phyloP scores from a whole-genome alignment of 30 jellyfish, hydroid and myxozoan genomes.

The Thelohanellus kitauei region DNA sequence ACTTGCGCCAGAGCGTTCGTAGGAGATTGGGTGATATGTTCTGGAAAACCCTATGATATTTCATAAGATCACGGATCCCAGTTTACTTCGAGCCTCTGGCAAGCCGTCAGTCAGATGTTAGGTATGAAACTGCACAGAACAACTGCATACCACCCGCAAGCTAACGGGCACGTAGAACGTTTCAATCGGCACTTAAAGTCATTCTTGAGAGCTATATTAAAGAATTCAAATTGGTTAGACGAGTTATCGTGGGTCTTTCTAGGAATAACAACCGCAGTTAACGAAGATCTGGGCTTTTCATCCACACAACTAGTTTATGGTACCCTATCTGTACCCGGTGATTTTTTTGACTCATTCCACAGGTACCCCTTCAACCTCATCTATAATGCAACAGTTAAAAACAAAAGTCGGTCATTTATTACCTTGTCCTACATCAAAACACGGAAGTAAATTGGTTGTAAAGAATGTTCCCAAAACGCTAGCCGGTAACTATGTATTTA shows the following conservation, averaged over 20 bases:
- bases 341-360: no score
- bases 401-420: no score
- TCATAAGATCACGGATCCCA: conserved; percentile 14
- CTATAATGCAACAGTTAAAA: no score
- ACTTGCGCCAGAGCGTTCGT: conserved; percentile 3
- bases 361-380: no score
- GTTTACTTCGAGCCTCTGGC: conserved; percentile 6
- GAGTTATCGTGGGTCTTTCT: conserved; percentile 8
- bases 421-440: no score
- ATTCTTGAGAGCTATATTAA: conserved; percentile 1
- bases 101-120: neutral
- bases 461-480: no score
- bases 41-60: conserved; percentile 10
- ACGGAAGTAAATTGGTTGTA: no score
- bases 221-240: conserved; percentile 6
- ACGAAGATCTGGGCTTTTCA: conserved; percentile 5
- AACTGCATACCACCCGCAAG: conserved; percentile 12
- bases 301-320: conserved; percentile 9
- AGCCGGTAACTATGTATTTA: no score
- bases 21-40: conserved; percentile 4
- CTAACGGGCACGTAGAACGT: conserved; percentile 18
- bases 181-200: conserved; percentile 7
- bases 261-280: conserved; percentile 1
- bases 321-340: no score
- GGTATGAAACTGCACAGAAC: no score